Evolutionary conservation across 1,140 invertebrate genomes (phyloP).

Genomic region (Ceratina calcarata): DNA sequence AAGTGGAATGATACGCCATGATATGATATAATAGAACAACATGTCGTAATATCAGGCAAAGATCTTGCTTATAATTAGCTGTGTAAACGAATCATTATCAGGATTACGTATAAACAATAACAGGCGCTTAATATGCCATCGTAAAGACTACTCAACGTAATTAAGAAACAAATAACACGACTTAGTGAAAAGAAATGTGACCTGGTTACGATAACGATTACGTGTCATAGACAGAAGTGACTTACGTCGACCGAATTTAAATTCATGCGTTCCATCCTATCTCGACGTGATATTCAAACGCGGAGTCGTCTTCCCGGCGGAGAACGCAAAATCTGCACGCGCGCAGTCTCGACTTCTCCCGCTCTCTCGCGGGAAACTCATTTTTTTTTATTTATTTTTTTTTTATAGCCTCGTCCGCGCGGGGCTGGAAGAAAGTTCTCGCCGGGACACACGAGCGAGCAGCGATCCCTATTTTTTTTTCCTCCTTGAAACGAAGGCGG

Average conservation of each 20-base stretch:
- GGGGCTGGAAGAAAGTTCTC: constrained; percentile 11
- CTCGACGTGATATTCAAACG: background rate
- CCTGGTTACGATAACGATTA: background rate
- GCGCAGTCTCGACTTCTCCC: background rate
- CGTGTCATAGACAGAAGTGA: too few relatives aligned
- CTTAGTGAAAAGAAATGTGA: background rate
- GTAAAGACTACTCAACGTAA: background rate
- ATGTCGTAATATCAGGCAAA: background rate
- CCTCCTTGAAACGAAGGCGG: constrained; percentile 57
- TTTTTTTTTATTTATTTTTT: constrained; percentile 10
- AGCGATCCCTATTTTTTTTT: constrained; percentile 31
- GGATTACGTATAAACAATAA: constrained; percentile 5
- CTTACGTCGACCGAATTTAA: too few relatives aligned
- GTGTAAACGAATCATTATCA: background rate
- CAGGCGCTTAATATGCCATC: background rate
- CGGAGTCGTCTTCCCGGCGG: background rate
- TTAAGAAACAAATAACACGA: background rate
- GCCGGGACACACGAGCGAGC: background rate
- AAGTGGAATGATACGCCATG: too few relatives aligned
- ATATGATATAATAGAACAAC: too few relatives aligned
- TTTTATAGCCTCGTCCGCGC: constrained; percentile 20
- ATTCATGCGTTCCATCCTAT: too few relatives aligned
- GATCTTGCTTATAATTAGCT: background rate
- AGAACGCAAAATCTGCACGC: background rate
- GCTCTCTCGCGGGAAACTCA: constrained; percentile 23